Evolutionary conservation across 2,888 invertebrate genomes (phyloP).

Genomic region (Carpatolechia fugitivella): DNA sequence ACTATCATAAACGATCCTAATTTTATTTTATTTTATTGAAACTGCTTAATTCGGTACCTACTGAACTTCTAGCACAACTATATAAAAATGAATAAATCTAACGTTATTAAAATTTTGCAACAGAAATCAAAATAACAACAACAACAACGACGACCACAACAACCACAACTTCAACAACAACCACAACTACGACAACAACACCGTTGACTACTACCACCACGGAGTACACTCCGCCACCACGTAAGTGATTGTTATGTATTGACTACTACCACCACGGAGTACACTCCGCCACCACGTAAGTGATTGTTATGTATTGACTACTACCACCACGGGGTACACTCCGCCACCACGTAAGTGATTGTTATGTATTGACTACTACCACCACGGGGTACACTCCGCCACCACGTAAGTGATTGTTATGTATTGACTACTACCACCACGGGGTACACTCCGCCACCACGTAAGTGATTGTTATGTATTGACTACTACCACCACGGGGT

Average conservation of each 20-base stretch:
- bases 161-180: constrained; percentile 64
- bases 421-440: too few species aligned
- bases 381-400: constrained; percentile 50
- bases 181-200: constrained; percentile 60
- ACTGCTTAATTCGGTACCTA: too few species aligned
- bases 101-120: constrained; percentile 14
- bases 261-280: constrained; percentile 56
- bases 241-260: constrained; percentile 53
- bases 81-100: too few species aligned
- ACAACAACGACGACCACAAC: constrained; percentile 67
- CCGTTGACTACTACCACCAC: constrained; percentile 56
- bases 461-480: too few species aligned
- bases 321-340: constrained; percentile 53
- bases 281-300: constrained; percentile 57
- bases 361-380: constrained; percentile 56
- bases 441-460: too few species aligned
- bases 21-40: too few species aligned
- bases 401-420: constrained; percentile 66
- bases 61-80: too few species aligned
- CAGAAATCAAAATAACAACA: constrained; percentile 72
- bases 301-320: too few species aligned
- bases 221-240: constrained; percentile 49
- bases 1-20: too few species aligned
- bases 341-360: constrained; percentile 63
- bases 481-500: too few species aligned